Percentiles rank a stretch among this genome's conserved stretches.
Conservation (phyloP, 2,888 invertebrate genomes). For the Dasypogon diadema region DNA sequence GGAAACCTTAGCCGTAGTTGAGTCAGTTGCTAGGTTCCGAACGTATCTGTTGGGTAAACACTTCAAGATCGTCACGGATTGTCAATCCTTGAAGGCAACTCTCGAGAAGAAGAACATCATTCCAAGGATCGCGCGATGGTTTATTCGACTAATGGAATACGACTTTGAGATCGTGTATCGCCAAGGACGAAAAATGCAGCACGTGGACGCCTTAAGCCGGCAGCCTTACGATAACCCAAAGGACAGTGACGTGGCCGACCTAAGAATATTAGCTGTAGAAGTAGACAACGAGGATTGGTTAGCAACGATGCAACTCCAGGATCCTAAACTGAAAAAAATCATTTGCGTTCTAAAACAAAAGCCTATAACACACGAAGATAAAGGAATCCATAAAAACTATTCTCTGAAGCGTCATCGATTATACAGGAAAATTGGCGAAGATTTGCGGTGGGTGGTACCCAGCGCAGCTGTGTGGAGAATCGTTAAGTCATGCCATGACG, state of each 20-base stretch:
- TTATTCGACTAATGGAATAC: conserved; percentile 57
- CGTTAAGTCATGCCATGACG: conserved; percentile 36
- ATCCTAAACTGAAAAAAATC: not conserved
- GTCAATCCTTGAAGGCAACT: too few relatives aligned
- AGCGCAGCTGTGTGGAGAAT: conserved; percentile 16
- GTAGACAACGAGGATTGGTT: conserved; percentile 17
- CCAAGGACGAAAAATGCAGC: conserved; percentile 59
- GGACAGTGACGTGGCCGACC: not conserved
- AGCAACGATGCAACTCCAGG: conserved; percentile 54
- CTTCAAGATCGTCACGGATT: too few relatives aligned
- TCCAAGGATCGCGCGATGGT: conserved; percentile 61
- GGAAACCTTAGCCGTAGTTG: conserved; percentile 63
- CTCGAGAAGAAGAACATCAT: conserved; percentile 59
- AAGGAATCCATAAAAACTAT: not conserved
- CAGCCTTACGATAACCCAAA: conserved; percentile 43
- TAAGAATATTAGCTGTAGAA: not conserved
- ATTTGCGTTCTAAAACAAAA: not conserved
- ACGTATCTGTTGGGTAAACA: conserved; percentile 62
- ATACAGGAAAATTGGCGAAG: too few relatives aligned
- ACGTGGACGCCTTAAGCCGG: conserved; percentile 62
- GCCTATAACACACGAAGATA: not conserved
- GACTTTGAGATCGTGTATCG: conserved; percentile 56
- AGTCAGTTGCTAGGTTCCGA: conserved; percentile 61
- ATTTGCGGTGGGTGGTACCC: conserved; percentile 22
- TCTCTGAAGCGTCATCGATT: too few relatives aligned